Conservation (phyloP, 1,140 invertebrate species). For the Rhyzopertha dominica region DNA sequence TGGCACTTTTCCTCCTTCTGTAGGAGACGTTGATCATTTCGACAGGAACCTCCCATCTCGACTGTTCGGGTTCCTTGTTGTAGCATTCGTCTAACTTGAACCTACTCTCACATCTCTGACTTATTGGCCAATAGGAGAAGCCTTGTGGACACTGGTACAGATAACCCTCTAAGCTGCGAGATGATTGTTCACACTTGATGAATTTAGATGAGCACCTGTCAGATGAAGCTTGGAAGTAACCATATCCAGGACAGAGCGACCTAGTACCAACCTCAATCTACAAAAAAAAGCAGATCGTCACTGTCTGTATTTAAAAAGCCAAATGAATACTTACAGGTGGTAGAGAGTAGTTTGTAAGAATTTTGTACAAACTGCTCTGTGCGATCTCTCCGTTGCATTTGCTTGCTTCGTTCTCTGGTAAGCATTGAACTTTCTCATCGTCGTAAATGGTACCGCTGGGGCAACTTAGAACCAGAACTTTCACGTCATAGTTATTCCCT, state of each 20-base stretch:
- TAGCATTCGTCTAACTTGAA: constrained; percentile 56
- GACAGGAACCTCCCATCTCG: constrained; percentile 50
- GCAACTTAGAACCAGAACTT: constrained; percentile 67
- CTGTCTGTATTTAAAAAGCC: no score
- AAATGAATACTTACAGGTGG: constrained; percentile 53
- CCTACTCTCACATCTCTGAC: constrained; percentile 65
- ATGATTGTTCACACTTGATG: constrained; percentile 61
- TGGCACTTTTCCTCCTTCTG: constrained; percentile 30
- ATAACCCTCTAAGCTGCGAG: constrained; percentile 57
- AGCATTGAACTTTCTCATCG: constrained; percentile 65
- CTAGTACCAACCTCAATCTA: not conserved
- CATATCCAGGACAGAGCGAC: constrained; percentile 61
- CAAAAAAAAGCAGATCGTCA: no score
- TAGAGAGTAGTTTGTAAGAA: constrained; percentile 48
- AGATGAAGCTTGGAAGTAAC: constrained; percentile 62
- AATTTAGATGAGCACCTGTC: constrained; percentile 65
- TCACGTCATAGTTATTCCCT: constrained; percentile 59
- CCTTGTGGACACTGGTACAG: constrained; percentile 71
- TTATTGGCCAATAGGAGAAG: constrained; percentile 71
- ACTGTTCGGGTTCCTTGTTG: constrained; percentile 43
- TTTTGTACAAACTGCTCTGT: constrained; percentile 51
- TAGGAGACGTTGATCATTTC: constrained; percentile 49
- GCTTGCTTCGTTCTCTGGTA: constrained; percentile 54
- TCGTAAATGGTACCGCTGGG: constrained; percentile 71
- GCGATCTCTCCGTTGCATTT: constrained; percentile 54